Conservation (phyloP, 2,113 vertebrate genomes). For the Sclerurus mexicanus region DNA sequence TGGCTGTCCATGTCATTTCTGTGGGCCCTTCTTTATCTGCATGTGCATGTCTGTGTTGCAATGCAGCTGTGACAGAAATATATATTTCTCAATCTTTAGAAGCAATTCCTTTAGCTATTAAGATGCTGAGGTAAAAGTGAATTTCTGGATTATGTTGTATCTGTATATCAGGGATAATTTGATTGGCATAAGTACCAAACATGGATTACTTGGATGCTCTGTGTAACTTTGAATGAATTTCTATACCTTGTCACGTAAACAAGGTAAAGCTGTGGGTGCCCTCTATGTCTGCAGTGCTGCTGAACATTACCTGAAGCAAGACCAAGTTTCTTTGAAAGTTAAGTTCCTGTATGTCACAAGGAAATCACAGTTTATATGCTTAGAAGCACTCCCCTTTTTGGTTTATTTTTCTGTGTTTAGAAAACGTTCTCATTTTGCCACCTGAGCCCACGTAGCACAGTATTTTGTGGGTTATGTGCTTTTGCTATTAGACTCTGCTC, state of each 20-base stretch:
- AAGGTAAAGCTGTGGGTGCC: neutral
- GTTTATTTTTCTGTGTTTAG: neutral
- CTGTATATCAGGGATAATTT: neutral
- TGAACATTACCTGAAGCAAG: neutral
- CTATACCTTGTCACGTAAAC: neutral
- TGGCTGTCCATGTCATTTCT: neutral
- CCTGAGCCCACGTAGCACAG: neutral
- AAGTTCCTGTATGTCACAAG: neutral
- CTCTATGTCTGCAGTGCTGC: neutral
- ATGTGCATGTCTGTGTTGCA: neutral
- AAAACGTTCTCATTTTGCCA: neutral
- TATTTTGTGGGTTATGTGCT: neutral
- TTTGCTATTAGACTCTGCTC: neutral
- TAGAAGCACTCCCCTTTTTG: rapidly evolving
- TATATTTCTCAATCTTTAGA: neutral
- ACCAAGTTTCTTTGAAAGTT: neutral
- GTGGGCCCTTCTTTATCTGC: neutral
- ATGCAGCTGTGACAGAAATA: neutral
- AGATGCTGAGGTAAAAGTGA: neutral
- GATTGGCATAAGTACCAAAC: neutral
- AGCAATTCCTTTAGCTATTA: neutral
- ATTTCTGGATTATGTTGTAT: rapidly evolving
- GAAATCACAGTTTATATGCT: neutral
- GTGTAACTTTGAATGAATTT: neutral
- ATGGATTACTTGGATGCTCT: neutral